These are phyloP conservation scores for Andrena marginata DNA, from an alignment of 2,888 invertebrate species.

Conservation along the genomic window DNA sequence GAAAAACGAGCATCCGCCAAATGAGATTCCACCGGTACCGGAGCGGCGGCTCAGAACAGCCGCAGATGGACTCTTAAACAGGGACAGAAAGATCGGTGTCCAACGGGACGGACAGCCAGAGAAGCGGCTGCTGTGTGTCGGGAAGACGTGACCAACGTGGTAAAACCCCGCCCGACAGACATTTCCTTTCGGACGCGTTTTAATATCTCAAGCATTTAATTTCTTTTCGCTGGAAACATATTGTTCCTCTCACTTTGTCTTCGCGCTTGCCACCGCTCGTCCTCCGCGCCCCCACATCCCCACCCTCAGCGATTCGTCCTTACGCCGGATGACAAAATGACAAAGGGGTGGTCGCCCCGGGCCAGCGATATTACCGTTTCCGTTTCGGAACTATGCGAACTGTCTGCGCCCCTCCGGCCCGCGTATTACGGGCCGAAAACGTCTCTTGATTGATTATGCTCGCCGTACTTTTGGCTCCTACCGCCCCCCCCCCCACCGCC, in stretches of 20 bases:
- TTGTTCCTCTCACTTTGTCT: conserved; percentile 48
- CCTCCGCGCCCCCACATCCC: conserved; percentile 26
- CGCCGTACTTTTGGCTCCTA: conserved; percentile 81
- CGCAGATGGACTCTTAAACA: conserved; percentile 8
- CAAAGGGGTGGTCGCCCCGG: conserved; percentile 82
- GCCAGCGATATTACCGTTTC: conserved; percentile 84
- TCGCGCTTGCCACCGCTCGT: conserved; percentile 28
- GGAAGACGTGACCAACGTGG: conserved; percentile 29
- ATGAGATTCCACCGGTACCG: background rate
- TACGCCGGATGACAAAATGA: conserved; percentile 83
- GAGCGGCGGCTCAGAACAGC: background rate
- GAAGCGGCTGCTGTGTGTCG: background rate
- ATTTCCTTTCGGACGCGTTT: conserved; percentile 61
- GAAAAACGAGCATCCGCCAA: conserved; percentile 5
- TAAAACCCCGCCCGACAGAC: conserved; percentile 42
- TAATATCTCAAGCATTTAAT: conserved; percentile 73
- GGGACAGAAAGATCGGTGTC: background rate
- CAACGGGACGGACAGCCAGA: background rate
- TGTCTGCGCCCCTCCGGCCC: conserved; percentile 72
- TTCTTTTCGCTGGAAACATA: conserved; percentile 65
- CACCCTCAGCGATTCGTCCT: conserved; percentile 65
- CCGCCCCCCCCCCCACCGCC: conserved; percentile 30
- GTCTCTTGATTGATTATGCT: conserved; percentile 84
- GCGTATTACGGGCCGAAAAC: conserved; percentile 75
- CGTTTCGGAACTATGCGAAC: conserved; percentile 83